Percentiles rank a stretch among this genome's conserved stretches.
Evolutionary conservation across 2,797 vertebrate species (phyloP).

Genomic region (Enteromius treurensis): DNA sequence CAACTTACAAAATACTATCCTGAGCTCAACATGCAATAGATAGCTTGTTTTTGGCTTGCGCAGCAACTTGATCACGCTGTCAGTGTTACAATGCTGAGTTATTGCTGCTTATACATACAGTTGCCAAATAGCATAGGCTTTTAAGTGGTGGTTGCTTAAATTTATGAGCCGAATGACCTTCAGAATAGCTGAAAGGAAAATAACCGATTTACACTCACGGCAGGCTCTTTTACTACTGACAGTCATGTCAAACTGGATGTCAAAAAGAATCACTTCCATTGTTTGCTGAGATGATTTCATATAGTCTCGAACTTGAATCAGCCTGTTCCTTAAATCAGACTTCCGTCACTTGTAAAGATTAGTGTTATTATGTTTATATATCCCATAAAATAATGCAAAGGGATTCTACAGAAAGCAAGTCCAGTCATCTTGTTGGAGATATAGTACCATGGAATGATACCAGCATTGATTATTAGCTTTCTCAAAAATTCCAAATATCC

Average conservation of each 20-base stretch:
- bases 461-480: slow-evolving; percentile 41
- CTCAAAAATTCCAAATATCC: slow-evolving; percentile 8
- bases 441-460: slow-evolving; percentile 42
- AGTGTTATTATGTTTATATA: background rate
- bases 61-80: slow-evolving; percentile 5
- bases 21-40: slow-evolving; percentile 13
- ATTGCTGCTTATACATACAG: slow-evolving; percentile 21
- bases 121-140: slow-evolving; percentile 3
- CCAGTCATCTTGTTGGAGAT: slow-evolving; percentile 21
- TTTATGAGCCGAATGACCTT: background rate
- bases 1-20: slow-evolving; percentile 16
- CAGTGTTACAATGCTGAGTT: slow-evolving; percentile 1
- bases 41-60: slow-evolving; percentile 31
- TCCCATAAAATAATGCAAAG: slow-evolving; percentile 24
- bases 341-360: slow-evolving; percentile 9
- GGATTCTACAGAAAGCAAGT: background rate
- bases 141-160: slow-evolving; percentile 1
- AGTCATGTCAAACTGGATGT: background rate
- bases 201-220: slow-evolving; percentile 1
- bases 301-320: background rate
- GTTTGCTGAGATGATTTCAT: background rate
- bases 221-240: slow-evolving; percentile 10
- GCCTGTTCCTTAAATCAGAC: background rate
- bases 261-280: background rate
- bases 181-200: slow-evolving; percentile 8